Evolutionary conservation across 2,888 invertebrate genomes (phyloP).

Genomic region (Cheilosia variabilis): DNA sequence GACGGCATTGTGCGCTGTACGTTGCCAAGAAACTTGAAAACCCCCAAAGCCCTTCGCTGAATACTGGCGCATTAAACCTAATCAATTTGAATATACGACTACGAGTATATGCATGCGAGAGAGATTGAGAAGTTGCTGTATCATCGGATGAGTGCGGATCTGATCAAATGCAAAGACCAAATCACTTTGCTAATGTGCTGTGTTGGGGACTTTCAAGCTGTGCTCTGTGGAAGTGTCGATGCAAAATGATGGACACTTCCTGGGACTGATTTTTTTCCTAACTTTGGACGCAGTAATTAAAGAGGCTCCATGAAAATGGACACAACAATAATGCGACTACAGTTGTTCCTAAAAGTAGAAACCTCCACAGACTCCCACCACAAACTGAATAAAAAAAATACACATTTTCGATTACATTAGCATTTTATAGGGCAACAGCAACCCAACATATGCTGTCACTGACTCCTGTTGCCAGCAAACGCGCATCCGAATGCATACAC

Average conservation of each 20-base stretch:
- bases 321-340: too few species aligned
- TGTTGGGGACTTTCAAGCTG: too few species aligned
- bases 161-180: neutral
- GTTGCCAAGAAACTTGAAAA: constrained; percentile 65
- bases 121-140: constrained; percentile 24
- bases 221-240: too few species aligned
- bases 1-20: constrained; percentile 57
- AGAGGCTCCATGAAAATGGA: too few species aligned
- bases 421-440: constrained; percentile 26
- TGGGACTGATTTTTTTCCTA: too few species aligned
- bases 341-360: too few species aligned
- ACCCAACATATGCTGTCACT: neutral
- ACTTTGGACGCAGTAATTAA: too few species aligned
- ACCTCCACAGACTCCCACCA: too few species aligned
- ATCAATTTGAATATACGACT: constrained; percentile 59
- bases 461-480: constrained; percentile 23
- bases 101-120: neutral
- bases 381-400: too few species aligned
- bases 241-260: too few species aligned
- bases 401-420: too few species aligned
- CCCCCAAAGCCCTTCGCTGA: constrained; percentile 67
- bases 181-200: too few species aligned
- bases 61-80: constrained; percentile 65
- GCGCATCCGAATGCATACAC: constrained; percentile 4
- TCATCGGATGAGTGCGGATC: constrained; percentile 21